Conservation (phyloP, 2,797 vertebrate genomes). For the Bufotes viridis region DNA sequence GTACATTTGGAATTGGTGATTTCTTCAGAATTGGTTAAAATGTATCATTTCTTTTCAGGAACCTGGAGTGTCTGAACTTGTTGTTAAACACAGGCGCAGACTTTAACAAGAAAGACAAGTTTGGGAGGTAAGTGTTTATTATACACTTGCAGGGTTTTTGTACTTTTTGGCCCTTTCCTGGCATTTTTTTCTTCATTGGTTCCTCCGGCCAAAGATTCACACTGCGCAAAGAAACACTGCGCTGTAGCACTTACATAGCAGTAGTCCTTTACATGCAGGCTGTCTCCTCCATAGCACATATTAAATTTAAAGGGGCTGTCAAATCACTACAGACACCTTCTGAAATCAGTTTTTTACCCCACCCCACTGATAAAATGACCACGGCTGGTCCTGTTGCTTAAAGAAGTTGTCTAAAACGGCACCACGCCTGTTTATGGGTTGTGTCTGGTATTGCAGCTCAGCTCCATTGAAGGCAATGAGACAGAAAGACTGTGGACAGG, state of each 20-base stretch:
- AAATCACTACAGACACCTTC: background rate
- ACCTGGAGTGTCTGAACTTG: constrained; percentile 98
- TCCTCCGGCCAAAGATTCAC: no score
- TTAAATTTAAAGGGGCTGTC: background rate
- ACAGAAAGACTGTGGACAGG: no score
- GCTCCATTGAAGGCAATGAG: no score
- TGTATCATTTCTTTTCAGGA: constrained; percentile 77
- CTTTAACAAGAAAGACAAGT: constrained; percentile 96
- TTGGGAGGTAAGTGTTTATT: constrained; percentile 83
- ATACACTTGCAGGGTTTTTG: no score
- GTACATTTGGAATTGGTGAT: no score
- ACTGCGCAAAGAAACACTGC: no score
- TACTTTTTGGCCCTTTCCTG: background rate
- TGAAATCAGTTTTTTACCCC: background rate
- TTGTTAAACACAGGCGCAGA: constrained; percentile 95
- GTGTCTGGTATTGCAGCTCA: no score
- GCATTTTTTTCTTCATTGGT: background rate
- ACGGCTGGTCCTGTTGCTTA: no score
- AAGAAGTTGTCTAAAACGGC: no score
- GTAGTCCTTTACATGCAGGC: background rate
- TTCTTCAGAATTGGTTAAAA: background rate
- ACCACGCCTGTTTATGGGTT: no score
- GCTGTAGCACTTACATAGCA: background rate
- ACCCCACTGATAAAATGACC: no score
- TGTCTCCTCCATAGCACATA: background rate